A percentile compares a stretch with the other conserved stretches of the same genome.
These are phyloP conservation scores for Lithobates sylvaticus DNA, from an alignment of 2,797 vertebrate genomes.

Conservation along the genomic window DNA sequence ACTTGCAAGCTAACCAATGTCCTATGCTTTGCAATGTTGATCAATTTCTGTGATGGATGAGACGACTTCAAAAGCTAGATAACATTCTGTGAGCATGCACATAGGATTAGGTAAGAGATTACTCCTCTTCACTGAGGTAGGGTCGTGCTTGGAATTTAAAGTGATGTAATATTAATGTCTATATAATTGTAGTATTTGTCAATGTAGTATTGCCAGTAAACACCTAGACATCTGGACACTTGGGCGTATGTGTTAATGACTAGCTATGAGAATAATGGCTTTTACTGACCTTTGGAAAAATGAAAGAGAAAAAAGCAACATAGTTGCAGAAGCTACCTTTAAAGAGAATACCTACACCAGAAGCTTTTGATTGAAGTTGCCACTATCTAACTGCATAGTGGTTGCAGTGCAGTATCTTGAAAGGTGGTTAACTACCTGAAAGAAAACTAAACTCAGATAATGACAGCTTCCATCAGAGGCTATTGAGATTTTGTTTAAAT, in stretches of 20 bases:
- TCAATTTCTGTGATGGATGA: constrained; percentile 71
- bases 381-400: no score
- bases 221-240: constrained; percentile 69
- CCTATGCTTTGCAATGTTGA: constrained; percentile 63
- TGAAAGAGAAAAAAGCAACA: neutral
- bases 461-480: no score
- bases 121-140: constrained; percentile 67
- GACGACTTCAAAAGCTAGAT: constrained; percentile 67
- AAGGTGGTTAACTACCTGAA: no score
- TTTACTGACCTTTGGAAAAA: constrained; percentile 22
- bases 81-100: constrained; percentile 65
- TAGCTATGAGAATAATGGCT: constrained; percentile 14
- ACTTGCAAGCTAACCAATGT: constrained; percentile 71
- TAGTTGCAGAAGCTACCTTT: neutral
- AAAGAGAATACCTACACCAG: no score
- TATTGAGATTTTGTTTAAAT: no score
- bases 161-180: constrained; percentile 76
- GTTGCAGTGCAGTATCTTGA: no score
- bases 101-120: constrained; percentile 70
- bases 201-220: constrained; percentile 70
- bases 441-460: no score
- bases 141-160: constrained; percentile 68
- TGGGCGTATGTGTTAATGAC: constrained; percentile 65
- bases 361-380: no score
- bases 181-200: constrained; percentile 75